phyloP scores from a whole-genome alignment of 1,140 invertebrate species.

The Drosophila lowei region DNA sequence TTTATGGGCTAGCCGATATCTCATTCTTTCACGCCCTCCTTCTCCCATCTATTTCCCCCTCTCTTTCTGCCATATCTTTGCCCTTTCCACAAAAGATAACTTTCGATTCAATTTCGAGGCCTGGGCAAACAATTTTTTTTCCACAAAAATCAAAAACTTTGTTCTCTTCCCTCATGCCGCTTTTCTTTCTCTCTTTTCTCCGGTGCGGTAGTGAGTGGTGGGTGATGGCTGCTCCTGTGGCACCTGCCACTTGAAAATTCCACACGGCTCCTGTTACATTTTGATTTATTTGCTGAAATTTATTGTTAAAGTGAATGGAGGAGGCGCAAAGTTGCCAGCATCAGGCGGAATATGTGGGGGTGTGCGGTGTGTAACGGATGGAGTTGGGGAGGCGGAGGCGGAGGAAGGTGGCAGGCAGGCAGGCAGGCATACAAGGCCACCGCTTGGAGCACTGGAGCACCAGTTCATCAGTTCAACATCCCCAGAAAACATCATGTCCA shows the following conservation, averaged over 20 bases:
- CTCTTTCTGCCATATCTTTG: background rate
- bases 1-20: no score
- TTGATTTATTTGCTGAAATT: constrained; percentile 80
- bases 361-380: background rate
- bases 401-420: background rate
- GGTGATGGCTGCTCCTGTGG: constrained; percentile 15
- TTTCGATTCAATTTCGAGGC: constrained; percentile 26
- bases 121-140: constrained; percentile 52
- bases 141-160: constrained; percentile 73
- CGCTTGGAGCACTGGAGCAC: constrained; percentile 6
- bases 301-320: constrained; percentile 68
- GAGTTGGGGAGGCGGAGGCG: background rate
- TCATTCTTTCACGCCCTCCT: background rate
- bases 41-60: background rate
- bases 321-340: constrained; percentile 54
- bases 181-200: constrained; percentile 1
- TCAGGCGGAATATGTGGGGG: background rate
- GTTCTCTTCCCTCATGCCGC: constrained; percentile 15
- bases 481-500: constrained; percentile 17
- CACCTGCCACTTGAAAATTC: constrained; percentile 76
- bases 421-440: constrained; percentile 11
- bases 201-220: background rate
- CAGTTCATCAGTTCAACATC: background rate
- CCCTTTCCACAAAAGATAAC: no score
- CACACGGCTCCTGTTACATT: constrained; percentile 76